phyloP scores from a whole-genome alignment of 1,140 invertebrate species.

The Bombus cullumanus region DNA sequence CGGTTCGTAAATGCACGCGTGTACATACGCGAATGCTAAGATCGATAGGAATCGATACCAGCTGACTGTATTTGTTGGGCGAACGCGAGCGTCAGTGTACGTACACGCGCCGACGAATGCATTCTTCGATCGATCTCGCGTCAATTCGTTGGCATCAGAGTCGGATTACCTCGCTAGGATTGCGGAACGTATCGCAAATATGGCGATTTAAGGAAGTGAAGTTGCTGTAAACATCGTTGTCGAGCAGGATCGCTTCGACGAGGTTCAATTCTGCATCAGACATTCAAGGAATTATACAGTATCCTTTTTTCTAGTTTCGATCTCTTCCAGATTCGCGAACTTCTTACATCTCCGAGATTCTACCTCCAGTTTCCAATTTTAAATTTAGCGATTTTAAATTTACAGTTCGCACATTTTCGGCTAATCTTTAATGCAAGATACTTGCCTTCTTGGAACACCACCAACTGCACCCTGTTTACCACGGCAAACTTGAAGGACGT shows the following conservation, averaged over 20 bases:
- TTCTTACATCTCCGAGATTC: not conserved
- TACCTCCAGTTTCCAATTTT: not conserved
- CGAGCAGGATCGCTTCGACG: no score
- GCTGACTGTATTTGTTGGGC: constrained; percentile 36
- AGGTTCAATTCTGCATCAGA: not conserved
- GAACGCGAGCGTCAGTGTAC: not conserved
- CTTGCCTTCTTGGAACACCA: no score
- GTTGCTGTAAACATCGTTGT: not conserved
- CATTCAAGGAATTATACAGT: not conserved
- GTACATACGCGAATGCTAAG: constrained; percentile 17
- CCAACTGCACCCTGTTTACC: no score
- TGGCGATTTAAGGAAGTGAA: not conserved
- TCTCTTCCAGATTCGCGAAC: not conserved
- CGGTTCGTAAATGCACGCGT: constrained; percentile 9
- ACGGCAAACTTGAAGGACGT: not conserved
- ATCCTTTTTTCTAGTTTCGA: no score
- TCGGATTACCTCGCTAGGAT: constrained; percentile 18
- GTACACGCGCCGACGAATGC: not conserved
- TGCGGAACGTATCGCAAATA: constrained; percentile 23
- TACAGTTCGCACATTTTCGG: no score
- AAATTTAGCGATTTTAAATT: no score
- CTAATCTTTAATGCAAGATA: not conserved
- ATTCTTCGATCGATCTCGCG: constrained; percentile 4
- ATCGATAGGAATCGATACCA: constrained; percentile 51
- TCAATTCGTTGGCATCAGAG: constrained; percentile 29